Base-by-base conservation (phyloP, 2,113 vertebrate species). In the Laterallus jamaicensis region DNA sequence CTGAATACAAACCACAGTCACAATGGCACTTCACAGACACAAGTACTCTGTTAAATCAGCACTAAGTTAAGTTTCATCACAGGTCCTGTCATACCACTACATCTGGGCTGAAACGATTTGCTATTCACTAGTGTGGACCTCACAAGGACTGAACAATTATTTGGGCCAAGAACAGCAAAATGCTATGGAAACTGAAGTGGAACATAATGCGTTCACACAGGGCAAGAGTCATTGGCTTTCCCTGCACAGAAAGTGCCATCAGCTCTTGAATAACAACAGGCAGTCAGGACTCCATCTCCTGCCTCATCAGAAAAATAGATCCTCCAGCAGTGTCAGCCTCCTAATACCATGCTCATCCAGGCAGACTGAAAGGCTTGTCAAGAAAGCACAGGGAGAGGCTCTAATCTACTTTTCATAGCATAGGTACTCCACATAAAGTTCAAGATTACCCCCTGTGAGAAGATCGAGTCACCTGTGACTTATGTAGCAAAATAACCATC, bases 291-390 rank as follows among this genome's bases (percentile, higher is more conserved):
- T 76, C 90, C n/a, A 50, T 74, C 44, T 82, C 42, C 68, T 66
- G 63, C 59, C 74, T 90, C 78, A 63, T 88, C 86, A 90, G 82
- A 88, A 93, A 88, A 94, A 88, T 49, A 92, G 85, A 62, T 37
- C 9, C 35, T 88, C 54, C 50, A 88, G 55, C 64, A 66, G 58
- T 4, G 0, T 37, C 81, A 69, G 24, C 28, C 24, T 82, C 35
- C 68, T 69, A 49, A 66, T 44, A 64, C 39, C 1, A 2, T 14
- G 42, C 40, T 86, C 54, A 54, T 80, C 62, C 54, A 60, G 63
- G 50, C 54, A 93, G 26, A 39, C 37, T 63, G 68, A 74, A 93
- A 94, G 25, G 47, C 44, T 88, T 26, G 21, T 82, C 55, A 66
- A 86, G 39, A 62, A 35, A 60, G 21, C 71, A 14, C 0, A 0